These are phyloP conservation scores for Peromyscus eremicus DNA, from an alignment of 2,797 vertebrate species.

Conservation along the genomic window DNA sequence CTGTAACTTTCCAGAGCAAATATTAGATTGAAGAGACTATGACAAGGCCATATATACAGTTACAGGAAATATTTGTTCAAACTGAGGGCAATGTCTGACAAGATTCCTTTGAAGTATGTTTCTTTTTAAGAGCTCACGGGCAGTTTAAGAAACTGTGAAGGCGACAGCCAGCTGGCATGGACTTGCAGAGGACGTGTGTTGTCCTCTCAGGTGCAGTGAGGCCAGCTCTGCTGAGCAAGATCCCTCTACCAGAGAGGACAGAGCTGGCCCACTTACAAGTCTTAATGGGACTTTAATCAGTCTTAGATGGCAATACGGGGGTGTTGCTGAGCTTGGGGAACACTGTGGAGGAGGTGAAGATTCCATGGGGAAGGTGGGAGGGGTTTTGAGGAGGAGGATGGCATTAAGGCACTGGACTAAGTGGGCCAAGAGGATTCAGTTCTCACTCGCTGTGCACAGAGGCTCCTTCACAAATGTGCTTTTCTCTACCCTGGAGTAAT, in stretches of 20 bases:
- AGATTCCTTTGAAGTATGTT: neutral
- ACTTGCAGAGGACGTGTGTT: neutral
- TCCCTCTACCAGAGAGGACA: neutral
- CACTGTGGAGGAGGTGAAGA: neutral
- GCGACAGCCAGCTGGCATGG: neutral
- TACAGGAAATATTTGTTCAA: neutral
- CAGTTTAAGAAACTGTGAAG: neutral
- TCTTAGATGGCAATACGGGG: slow-evolving; percentile 1
- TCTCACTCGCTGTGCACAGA: neutral
- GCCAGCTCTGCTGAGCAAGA: neutral
- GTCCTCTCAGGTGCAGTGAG: neutral
- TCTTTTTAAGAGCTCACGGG: neutral
- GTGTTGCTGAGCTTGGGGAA: neutral
- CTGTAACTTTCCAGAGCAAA: neutral
- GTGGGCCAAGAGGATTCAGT: neutral
- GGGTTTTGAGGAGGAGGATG: neutral
- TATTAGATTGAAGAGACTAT: neutral
- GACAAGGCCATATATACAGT: neutral
- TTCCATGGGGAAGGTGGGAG: neutral
- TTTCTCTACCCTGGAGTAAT: neutral
- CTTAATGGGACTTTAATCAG: neutral
- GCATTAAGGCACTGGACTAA: neutral
- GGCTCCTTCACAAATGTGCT: neutral
- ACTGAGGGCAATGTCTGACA: neutral
- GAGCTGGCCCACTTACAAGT: neutral